Evolutionary conservation across 2,797 vertebrate species (phyloP).

Genomic region (Diplodus sargus): DNA sequence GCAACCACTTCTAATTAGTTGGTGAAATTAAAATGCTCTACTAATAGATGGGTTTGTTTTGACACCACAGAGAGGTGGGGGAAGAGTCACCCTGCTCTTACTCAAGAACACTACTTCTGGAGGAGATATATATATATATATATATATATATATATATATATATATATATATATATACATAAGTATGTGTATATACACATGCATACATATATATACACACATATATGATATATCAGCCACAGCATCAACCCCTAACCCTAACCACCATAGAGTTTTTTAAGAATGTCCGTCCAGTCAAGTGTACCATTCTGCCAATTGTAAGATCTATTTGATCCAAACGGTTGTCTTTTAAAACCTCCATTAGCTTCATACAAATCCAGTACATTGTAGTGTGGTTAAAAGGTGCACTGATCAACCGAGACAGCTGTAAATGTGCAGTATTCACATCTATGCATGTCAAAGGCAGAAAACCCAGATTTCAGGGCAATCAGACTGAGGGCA

Average conservation of each 20-base stretch:
- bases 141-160: too few relatives aligned
- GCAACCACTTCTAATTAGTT: conserved; percentile 41
- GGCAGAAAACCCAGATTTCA: conserved; percentile 25
- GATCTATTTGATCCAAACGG: background rate
- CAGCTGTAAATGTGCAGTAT: background rate
- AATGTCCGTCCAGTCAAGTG: background rate
- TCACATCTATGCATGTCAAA: conserved; percentile 19
- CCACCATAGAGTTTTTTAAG: background rate
- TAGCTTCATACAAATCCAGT: background rate
- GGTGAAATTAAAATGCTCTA: conserved; percentile 46
- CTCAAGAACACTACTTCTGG: background rate
- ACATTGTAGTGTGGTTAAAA: background rate
- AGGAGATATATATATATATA: too few relatives aligned
- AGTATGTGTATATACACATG: too few relatives aligned
- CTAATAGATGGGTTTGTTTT: conserved; percentile 47
- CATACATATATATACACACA: too few relatives aligned
- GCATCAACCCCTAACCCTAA: too few relatives aligned
- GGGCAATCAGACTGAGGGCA: conserved; percentile 11
- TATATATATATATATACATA: too few relatives aligned
- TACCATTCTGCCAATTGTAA: background rate
- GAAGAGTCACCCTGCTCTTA: conserved; percentile 27
- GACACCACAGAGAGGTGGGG: conserved; percentile 5
- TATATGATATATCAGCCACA: too few relatives aligned
- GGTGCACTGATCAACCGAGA: conserved; percentile 5
- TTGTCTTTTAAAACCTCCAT: background rate